Evolutionary conservation across 2,113 vertebrate genomes (phyloP).

Genomic region (Rhinolophus ferrumequinum): DNA sequence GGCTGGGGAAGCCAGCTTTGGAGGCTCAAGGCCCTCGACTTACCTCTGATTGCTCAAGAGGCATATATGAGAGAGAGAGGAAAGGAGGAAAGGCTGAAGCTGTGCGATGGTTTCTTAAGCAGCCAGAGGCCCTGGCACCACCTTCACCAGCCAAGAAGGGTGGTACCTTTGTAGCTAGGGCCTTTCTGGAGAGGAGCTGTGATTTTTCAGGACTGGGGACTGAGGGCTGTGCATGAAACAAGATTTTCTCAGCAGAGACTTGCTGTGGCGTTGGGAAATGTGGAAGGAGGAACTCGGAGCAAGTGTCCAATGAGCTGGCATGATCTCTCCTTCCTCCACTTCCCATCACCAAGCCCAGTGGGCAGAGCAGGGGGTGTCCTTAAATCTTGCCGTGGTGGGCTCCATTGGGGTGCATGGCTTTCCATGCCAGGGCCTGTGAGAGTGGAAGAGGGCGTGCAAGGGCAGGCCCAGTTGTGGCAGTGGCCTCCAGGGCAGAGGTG

Average conservation of each 20-base stretch:
- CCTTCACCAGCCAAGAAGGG: neutral
- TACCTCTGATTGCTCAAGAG: slow-evolving; percentile 18
- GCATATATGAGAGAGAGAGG: neutral
- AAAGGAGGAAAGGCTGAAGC: neutral
- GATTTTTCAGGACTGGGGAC: neutral
- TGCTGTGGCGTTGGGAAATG: neutral
- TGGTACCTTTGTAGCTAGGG: neutral
- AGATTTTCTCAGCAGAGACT: neutral
- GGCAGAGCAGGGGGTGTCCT: neutral
- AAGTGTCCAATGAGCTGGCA: neutral
- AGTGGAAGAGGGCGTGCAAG: neutral
- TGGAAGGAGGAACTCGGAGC: slow-evolving; percentile 14
- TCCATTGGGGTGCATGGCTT: neutral
- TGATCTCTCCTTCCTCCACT: neutral
- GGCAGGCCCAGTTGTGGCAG: rapidly evolving
- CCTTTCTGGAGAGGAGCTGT: neutral
- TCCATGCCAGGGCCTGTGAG: neutral
- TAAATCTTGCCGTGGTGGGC: neutral
- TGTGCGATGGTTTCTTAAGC: neutral
- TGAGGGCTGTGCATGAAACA: neutral
- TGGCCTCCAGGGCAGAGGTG: neutral
- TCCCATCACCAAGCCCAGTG: neutral
- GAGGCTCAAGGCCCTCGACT: neutral
- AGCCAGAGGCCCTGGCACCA: neutral
- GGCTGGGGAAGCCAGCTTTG: neutral